Evolutionary conservation across 1,140 invertebrate genomes (phyloP), one percentile per base, ranked within the genome.

Genomic region (Aphidius ervi): DNA sequence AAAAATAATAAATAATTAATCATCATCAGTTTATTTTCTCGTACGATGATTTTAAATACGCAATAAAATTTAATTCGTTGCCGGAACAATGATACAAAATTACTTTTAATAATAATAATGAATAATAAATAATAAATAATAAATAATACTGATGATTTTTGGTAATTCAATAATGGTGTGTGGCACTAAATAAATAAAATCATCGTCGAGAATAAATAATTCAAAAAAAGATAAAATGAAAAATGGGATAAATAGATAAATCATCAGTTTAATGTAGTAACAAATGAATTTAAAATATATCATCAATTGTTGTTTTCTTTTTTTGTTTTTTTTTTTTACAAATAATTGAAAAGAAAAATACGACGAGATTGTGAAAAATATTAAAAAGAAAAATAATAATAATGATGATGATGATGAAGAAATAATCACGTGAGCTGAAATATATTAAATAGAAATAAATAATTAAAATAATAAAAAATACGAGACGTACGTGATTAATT

Each of bases 1-100:
- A 43, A 63, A 56, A 52, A 58, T 52, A 50, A 54, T 46, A 46
- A 56, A 47, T 41, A 61, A 61, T n/a, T 57, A 64, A 59, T 56
- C 49, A 55, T 37, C 59, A 47, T 55, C 56, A 55, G 56, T 70
- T 74, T 3, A 31, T 3, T 70, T 67, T 73, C 70, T 43, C 70
- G 66, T 71, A 67, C 71, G 42, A 40, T 40, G 52, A 37, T 41
- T 48, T 54, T 42, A 9, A 40, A 54, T 42, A 54, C n/a, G 9
- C 2, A 31, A 31, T 31, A 31, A 31, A 31, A 31, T 31, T 31
- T 3, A 31, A 42, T 9, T 54, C 52, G 52, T 54, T 54, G 52
- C 52, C 52, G 52, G 52, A 54, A 54, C 52, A 40, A 54, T 41
- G 42, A 16, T 54, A 54, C 52, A 9, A 37, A 52, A 52, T 3